Evolutionary conservation across 2,797 vertebrate species (phyloP), one percentile per base, ranked within the genome.

Genomic region (Enteromius afrohamiltoni): DNA sequence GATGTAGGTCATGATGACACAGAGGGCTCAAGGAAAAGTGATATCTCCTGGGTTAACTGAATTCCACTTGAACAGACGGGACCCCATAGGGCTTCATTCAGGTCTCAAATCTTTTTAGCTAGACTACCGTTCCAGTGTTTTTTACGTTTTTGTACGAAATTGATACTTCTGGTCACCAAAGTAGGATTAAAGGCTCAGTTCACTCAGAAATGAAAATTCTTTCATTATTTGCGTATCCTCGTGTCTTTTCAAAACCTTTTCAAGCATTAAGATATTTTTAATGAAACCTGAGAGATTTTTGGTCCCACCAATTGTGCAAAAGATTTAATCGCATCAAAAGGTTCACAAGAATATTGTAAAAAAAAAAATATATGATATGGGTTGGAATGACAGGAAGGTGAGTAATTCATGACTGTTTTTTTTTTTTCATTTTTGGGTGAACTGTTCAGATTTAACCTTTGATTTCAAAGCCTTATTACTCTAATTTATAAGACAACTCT

Each of bases 111-210:
- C 23, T n/a, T 51, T 73, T 42, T 11, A 71, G 23, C 40, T 26
- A 47, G n/a, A 47, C 69, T 71, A 23, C 6, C 21, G 0, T 71
- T n/a, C 42, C 6, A 23, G 37, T 47, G 6, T 47, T 45, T 45
- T 69, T 29, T 29, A 40, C 4, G 6, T 17, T 10, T 58, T 60
- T 77, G n/a, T 62, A 77, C 62, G 8, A 42, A 62, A 77, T 17
- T 17, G 13, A 14, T 31, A 13, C 17, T 26, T 74, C 10, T 74
- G 47, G 21, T 74, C 10, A 47, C 26, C 26, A 74, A 47, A 53
- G 70, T n/a, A 74, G 47, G 19, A 34, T 75, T 55, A 75, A 37
- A 75, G 11, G 31, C 31, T 75, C 55, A 14, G 73, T 58, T 58
- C 13, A 75, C 31, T 13, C 21, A 23, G 37, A 55, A 58, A n/a